Conservation (phyloP, 2,113 vertebrate species). For the Ammodytes dubius region DNA sequence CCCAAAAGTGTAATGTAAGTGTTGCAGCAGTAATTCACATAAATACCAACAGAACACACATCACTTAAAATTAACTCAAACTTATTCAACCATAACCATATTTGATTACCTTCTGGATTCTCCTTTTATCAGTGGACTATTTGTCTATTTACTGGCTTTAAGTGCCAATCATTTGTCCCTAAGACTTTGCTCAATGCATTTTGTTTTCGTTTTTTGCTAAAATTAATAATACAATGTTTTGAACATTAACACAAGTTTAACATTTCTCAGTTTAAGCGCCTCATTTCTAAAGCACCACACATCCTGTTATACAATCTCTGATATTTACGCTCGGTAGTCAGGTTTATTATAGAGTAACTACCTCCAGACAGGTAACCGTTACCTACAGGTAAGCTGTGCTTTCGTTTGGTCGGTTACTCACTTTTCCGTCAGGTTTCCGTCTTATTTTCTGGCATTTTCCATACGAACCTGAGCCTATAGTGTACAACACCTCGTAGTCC, state of each 20-base stretch:
- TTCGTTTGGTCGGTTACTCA: slow-evolving; percentile 66
- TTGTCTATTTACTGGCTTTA: neutral
- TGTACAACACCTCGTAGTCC: slow-evolving; percentile 93
- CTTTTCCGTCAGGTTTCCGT: slow-evolving; percentile 92
- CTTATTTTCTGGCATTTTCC: slow-evolving; percentile 95
- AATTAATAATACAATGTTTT: too few relatives aligned
- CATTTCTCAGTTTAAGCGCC: neutral
- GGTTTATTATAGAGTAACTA: neutral
- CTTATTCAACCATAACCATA: too few relatives aligned
- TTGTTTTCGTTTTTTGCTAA: neutral
- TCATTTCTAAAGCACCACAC: neutral
- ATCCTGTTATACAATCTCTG: neutral
- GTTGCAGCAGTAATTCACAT: too few relatives aligned
- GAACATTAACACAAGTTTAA: neutral
- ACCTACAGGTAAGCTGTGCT: neutral
- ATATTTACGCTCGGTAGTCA: neutral
- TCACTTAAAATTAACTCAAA: too few relatives aligned
- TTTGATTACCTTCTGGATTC: too few relatives aligned
- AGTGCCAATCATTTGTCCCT: neutral
- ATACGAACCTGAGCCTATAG: slow-evolving; percentile 94
- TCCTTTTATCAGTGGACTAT: too few relatives aligned
- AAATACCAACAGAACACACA: too few relatives aligned
- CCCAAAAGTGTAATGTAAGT: too few relatives aligned
- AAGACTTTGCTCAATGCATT: neutral
- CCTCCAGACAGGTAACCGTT: neutral